These are phyloP conservation scores for Apeira syringaria DNA, from an alignment of 2,888 invertebrate genomes.

Conservation along the genomic window DNA sequence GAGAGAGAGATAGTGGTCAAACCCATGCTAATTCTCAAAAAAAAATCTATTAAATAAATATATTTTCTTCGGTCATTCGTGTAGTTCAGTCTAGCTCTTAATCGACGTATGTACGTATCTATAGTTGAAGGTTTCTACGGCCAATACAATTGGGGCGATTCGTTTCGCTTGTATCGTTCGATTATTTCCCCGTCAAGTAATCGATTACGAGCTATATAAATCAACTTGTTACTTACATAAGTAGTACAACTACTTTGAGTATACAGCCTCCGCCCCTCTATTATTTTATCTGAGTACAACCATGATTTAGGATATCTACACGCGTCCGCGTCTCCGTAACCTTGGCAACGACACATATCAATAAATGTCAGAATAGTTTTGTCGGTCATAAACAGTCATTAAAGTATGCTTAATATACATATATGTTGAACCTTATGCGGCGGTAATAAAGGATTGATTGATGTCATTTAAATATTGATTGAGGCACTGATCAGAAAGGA, in stretches of 20 bases:
- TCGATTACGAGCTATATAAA: conserved; percentile 17
- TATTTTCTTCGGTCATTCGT: too few relatives aligned
- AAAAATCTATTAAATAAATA: too few relatives aligned
- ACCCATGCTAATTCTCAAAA: too few relatives aligned
- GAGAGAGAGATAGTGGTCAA: too few relatives aligned
- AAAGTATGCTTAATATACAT: conserved; percentile 3
- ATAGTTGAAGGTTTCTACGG: too few relatives aligned
- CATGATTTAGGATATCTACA: conserved; percentile 3
- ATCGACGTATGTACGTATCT: too few relatives aligned
- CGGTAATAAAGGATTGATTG: conserved; percentile 10
- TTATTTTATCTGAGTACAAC: too few relatives aligned
- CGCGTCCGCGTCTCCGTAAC: conserved; percentile 13
- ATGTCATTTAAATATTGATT: conserved; percentile 14
- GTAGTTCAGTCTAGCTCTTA: too few relatives aligned
- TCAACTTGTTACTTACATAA: conserved; percentile 10
- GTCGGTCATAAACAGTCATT: conserved; percentile 18
- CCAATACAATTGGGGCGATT: conserved; percentile 14
- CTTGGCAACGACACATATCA: conserved; percentile 25
- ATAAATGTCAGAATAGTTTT: conserved; percentile 20
- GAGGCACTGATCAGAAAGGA: too few relatives aligned
- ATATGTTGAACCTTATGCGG: conserved; percentile 15
- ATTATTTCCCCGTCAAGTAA: conserved; percentile 16
- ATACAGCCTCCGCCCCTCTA: too few relatives aligned
- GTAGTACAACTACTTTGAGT: neutral
- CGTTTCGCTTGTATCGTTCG: conserved; percentile 17